Evolutionary conservation across 2,888 invertebrate species (phyloP).

Genomic region (Lysandra bellargus): DNA sequence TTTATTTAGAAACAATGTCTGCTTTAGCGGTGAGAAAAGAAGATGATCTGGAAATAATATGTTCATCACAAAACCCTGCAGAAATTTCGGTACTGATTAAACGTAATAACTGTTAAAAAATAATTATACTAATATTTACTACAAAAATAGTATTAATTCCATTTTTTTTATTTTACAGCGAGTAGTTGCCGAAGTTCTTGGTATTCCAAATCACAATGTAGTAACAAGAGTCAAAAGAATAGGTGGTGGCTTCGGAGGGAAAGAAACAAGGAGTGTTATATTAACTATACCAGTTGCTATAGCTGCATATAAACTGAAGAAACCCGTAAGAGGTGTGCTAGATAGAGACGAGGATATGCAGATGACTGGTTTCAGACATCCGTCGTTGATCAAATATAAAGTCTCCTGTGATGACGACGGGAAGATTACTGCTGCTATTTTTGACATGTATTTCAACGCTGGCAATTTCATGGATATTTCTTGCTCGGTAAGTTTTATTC

Average conservation of each 20-base stretch:
- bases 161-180: conserved; percentile 66
- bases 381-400: conserved; percentile 88
- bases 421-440: conserved; percentile 82
- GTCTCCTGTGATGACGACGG: conserved; percentile 86
- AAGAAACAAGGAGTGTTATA: conserved; percentile 84
- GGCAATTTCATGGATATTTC: conserved; percentile 89
- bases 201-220: conserved; percentile 84
- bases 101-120: too few species aligned
- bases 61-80: conserved; percentile 89
- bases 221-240: conserved; percentile 87
- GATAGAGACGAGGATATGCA: conserved; percentile 94
- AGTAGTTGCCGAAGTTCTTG: conserved; percentile 81
- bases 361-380: conserved; percentile 89
- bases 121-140: too few species aligned
- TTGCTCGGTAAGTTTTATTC: conserved; percentile 68
- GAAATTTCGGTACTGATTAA: conserved; percentile 82
- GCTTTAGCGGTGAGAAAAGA: conserved; percentile 85
- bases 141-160: background rate
- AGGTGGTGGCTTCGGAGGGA: conserved; percentile 95
- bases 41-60: conserved; percentile 91
- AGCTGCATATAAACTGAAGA: conserved; percentile 86
- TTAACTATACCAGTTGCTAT: conserved; percentile 85
- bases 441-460: conserved; percentile 85
- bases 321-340: conserved; percentile 87
- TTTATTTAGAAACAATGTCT: conserved; percentile 91